These are phyloP conservation scores for Pseudomyrmex dendroicus DNA, from an alignment of 1,140 invertebrate genomes.

Conservation along the genomic window DNA sequence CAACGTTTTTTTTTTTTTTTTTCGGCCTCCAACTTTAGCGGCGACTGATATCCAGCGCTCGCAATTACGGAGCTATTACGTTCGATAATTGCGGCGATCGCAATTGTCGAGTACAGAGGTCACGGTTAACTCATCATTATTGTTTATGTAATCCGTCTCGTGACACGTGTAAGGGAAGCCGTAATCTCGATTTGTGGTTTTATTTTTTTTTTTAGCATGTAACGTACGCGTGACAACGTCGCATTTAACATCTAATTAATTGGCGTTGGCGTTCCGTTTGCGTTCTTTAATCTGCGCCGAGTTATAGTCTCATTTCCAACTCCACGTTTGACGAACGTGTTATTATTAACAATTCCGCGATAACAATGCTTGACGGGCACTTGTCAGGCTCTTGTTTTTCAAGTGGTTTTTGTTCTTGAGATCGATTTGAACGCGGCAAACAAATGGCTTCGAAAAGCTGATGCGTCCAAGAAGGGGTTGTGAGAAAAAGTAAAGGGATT, in stretches of 20 bases:
- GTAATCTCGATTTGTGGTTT: background rate
- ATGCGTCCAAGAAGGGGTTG: background rate
- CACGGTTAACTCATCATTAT: background rate
- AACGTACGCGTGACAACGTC: background rate
- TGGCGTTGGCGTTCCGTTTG: background rate
- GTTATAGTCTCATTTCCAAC: background rate
- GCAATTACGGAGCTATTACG: constrained; percentile 6
- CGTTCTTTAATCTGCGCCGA: background rate
- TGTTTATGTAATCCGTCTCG: constrained; percentile 27
- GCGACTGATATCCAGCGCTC: background rate
- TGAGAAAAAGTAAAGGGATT: background rate
- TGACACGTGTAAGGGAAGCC: background rate
- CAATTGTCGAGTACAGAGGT: constrained; percentile 10
- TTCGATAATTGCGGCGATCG: constrained; percentile 11
- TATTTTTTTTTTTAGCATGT: too few relatives aligned
- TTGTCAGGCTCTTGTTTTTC: too few relatives aligned
- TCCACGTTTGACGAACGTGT: too few relatives aligned
- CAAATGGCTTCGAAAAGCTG: too few relatives aligned
- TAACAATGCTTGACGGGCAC: background rate
- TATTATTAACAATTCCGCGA: background rate
- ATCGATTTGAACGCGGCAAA: too few relatives aligned
- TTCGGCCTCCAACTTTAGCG: background rate
- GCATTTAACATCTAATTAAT: too few relatives aligned
- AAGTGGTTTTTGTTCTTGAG: too few relatives aligned
- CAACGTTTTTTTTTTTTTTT: background rate